Evolutionary conservation across 1,140 invertebrate species (phyloP).

Genomic region (Brachionus calyciflorus): DNA sequence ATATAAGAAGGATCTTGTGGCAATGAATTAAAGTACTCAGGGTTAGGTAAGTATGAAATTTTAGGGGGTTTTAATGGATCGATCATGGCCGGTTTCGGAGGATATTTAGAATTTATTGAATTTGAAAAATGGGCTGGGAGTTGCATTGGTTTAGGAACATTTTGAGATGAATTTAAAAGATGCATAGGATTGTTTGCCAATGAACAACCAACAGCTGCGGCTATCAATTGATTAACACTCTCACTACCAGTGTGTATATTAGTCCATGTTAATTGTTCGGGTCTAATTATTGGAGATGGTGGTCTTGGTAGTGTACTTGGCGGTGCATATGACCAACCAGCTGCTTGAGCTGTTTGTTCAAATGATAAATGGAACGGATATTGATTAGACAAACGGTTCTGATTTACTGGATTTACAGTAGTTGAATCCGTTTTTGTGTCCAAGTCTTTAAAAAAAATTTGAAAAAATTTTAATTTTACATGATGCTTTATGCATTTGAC

Average conservation of each 20-base stretch:
- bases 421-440: not conserved
- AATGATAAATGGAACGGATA: no score
- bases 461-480: not conserved
- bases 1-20: not conserved
- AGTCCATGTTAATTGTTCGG: not conserved
- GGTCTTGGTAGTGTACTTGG: not conserved
- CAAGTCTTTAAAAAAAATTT: slow-evolving; percentile 15
- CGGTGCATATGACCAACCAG: not conserved
- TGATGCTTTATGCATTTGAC: no score
- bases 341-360: no score
- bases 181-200: not conserved
- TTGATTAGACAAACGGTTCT: no score
- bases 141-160: not conserved
- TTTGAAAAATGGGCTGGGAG: not conserved
- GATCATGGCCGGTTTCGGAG: not conserved
- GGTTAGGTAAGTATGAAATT: not conserved
- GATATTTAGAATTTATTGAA: not conserved
- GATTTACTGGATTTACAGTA: no score
- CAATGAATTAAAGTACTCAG: not conserved
- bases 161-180: not conserved
- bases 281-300: not conserved
- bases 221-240: slow-evolving; percentile 12
- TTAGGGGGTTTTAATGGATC: not conserved
- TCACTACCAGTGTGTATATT: slow-evolving; percentile 11
- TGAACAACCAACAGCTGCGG: slow-evolving; percentile 3